phyloP scores from a whole-genome alignment of 2,113 vertebrate genomes.

The Calyptomena viridis region DNA sequence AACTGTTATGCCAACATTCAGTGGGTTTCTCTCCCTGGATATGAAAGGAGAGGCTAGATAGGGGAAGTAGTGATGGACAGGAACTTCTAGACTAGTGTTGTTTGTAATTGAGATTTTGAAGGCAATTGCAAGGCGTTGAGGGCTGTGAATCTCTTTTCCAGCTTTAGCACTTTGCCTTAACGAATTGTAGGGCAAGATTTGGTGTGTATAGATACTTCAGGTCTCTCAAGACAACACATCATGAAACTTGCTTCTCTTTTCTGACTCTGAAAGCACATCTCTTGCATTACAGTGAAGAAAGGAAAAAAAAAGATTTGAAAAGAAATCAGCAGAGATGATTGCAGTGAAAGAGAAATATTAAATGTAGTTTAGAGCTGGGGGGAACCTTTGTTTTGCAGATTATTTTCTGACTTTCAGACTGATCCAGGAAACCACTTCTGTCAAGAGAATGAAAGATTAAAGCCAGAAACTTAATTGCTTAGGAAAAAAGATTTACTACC shows the following conservation, averaged over 20 bases:
- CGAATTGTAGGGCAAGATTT: not conserved
- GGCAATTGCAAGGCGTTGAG: not conserved
- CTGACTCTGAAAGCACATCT: not conserved
- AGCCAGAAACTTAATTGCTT: slow-evolving; percentile 38
- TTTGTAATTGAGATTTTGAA: not conserved
- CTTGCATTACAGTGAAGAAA: not conserved
- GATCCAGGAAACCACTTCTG: slow-evolving; percentile 62
- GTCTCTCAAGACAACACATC: not conserved
- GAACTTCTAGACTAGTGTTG: not conserved
- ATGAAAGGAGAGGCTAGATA: not conserved
- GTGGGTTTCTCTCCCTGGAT: not conserved
- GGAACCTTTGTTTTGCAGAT: slow-evolving; percentile 44
- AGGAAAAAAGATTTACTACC: slow-evolving; percentile 50
- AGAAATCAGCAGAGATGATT: not conserved
- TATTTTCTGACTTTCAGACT: slow-evolving; percentile 50
- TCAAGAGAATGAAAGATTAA: slow-evolving; percentile 48
- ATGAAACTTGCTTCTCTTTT: not conserved
- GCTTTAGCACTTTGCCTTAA: not conserved
- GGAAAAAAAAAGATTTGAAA: not conserved
- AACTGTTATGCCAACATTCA: not conserved
- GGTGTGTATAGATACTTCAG: not conserved
- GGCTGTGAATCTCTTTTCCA: not conserved
- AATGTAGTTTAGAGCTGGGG: slow-evolving; percentile 34
- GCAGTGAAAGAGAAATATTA: slow-evolving; percentile 7
- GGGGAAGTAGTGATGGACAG: not conserved